phyloP scores from a whole-genome alignment of 2,113 vertebrate species.

The Junco hyemalis region DNA sequence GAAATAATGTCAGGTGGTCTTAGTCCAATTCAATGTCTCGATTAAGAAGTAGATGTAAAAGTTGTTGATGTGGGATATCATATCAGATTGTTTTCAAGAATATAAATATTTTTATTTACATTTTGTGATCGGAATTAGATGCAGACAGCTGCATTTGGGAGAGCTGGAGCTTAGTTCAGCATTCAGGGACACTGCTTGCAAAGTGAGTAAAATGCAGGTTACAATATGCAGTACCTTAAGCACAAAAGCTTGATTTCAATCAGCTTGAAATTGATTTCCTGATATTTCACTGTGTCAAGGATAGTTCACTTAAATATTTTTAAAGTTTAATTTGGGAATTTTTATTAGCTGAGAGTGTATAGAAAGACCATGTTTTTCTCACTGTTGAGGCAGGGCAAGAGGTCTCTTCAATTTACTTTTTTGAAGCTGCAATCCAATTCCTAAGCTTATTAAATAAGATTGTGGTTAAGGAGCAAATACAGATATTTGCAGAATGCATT shows the following conservation, averaged over 20 bases:
- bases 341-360: not conserved
- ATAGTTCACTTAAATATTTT: not conserved
- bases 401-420: not conserved
- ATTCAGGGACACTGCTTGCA: not conserved
- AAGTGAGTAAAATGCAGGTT: not conserved
- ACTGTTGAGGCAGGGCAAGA: not conserved
- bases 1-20: conserved; percentile 69
- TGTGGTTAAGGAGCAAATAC: not conserved
- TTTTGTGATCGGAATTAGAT: not conserved
- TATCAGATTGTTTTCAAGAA: not conserved
- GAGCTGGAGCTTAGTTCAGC: not conserved
- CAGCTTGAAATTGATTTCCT: not conserved
- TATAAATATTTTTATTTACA: conserved; percentile 16
- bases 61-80: conserved; percentile 17
- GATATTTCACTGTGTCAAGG: not conserved
- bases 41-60: conserved; percentile 65
- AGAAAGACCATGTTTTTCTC: not conserved
- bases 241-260: not conserved
- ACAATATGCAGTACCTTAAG: accelerated
- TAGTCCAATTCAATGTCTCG: conserved; percentile 57
- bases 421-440: not conserved
- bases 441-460: conserved; percentile 10
- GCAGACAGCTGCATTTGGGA: not conserved
- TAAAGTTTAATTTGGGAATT: not conserved
- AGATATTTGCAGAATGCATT: not conserved